Evolutionary conservation across 2,888 invertebrate genomes (phyloP).

Genomic region (Escarpia spicata): DNA sequence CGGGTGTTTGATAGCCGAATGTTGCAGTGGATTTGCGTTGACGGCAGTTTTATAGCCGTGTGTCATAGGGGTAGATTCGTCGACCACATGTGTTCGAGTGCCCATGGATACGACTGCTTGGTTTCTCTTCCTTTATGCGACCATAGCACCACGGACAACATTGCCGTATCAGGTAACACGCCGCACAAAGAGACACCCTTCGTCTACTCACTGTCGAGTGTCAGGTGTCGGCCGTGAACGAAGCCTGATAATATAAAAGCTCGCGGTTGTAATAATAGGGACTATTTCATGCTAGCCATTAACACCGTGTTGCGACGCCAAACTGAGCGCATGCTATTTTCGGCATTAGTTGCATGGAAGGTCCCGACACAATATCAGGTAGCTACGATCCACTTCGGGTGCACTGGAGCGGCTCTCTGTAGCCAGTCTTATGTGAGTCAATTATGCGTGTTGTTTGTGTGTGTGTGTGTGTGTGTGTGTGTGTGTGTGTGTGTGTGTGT

Average conservation of each 20-base stretch:
- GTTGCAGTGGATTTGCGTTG: too few relatives aligned
- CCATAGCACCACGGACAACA: neutral
- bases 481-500: neutral
- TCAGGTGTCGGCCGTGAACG: neutral
- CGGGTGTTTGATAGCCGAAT: neutral
- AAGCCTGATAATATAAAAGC: neutral
- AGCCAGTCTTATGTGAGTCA: neutral
- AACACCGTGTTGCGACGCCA: neutral
- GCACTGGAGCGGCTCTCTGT: neutral
- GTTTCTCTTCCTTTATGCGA: neutral
- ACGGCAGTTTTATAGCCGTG: too few relatives aligned
- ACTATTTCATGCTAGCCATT: neutral
- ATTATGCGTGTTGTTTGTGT: neutral
- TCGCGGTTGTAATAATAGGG: neutral
- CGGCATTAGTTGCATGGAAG: neutral
- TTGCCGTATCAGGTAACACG: neutral
- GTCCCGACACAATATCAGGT: neutral
- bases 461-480: constrained; percentile 18
- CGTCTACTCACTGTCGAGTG: neutral
- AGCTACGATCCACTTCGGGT: neutral
- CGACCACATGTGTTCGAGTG: neutral
- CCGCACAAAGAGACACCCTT: neutral
- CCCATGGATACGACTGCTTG: neutral
- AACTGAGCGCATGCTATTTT: neutral
- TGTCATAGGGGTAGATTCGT: neutral